Conservation (phyloP, 23 tunicate species). For the Halocynthia roretzi region DNA sequence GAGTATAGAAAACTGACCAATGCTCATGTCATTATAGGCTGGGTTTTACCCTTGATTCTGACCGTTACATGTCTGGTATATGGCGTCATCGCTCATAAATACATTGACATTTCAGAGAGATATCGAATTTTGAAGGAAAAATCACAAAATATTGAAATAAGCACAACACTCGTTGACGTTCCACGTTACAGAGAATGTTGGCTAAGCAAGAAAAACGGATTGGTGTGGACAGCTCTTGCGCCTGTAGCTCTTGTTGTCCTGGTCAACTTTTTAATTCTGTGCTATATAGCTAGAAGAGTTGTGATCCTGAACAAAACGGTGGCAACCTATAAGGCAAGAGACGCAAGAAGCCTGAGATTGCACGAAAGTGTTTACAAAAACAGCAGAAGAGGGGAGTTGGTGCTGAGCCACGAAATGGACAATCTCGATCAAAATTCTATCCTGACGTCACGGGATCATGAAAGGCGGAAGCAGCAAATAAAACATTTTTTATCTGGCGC, state of each 20-base stretch:
- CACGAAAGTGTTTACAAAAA: background rate
- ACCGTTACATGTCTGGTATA: slow-evolving; percentile 6
- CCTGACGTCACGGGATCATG: background rate
- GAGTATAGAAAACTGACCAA: slow-evolving; percentile 2
- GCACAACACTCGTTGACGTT: background rate
- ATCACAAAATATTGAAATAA: background rate
- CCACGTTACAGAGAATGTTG: slow-evolving; percentile 7
- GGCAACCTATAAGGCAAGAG: background rate
- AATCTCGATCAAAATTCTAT: too few species aligned
- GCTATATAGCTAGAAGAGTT: slow-evolving; percentile 6
- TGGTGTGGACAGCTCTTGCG: slow-evolving; percentile 22
- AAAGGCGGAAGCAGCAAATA: background rate
- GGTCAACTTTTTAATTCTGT: background rate
- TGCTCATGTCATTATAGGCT: background rate
- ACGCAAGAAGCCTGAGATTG: slow-evolving; percentile 2
- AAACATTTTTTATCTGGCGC: slow-evolving; percentile 1
- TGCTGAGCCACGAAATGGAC: too few species aligned
- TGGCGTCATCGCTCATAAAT: background rate
- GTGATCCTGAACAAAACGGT: slow-evolving; percentile 2
- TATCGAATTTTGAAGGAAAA: too few species aligned
- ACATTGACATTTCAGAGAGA: slow-evolving; percentile 2
- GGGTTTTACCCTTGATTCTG: slow-evolving; percentile 6
- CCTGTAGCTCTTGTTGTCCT: background rate
- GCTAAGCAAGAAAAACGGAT: slow-evolving; percentile 9
- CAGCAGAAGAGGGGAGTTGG: background rate